Percentiles rank a stretch among this genome's conserved stretches.
These are phyloP conservation scores for Hyalella azteca DNA, from an alignment of 2,888 invertebrate genomes.

Conservation along the genomic window DNA sequence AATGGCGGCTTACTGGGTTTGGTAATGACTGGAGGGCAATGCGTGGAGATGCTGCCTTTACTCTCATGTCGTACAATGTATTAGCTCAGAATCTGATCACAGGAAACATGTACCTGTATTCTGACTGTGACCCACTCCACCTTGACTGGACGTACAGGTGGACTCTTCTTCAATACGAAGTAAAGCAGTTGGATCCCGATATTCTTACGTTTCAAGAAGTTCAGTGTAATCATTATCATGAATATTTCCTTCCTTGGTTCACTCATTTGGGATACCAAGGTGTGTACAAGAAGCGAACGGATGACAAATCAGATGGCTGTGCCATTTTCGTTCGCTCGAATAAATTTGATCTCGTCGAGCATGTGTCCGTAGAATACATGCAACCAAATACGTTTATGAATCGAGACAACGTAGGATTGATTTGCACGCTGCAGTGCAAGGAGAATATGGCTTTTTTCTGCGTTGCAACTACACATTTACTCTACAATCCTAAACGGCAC, in stretches of 20 bases:
- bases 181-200: constrained; percentile 69
- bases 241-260: constrained; percentile 68
- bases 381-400: constrained; percentile 70
- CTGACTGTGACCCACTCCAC: constrained; percentile 35
- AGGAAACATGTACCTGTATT: constrained; percentile 44
- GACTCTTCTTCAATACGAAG: constrained; percentile 65
- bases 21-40: neutral
- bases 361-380: constrained; percentile 74
- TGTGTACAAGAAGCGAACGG: constrained; percentile 83
- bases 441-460: constrained; percentile 62
- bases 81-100: constrained; percentile 52
- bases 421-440: constrained; percentile 73
- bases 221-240: constrained; percentile 74
- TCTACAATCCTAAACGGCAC: constrained; percentile 87
- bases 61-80: constrained; percentile 57
- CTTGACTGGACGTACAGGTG: constrained; percentile 52
- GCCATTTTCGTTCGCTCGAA: constrained; percentile 80
- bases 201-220: constrained; percentile 86
- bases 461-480: constrained; percentile 90
- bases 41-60: constrained; percentile 43
- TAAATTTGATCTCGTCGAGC: constrained; percentile 72
- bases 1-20: neutral
- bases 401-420: constrained; percentile 85
- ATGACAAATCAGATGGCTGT: constrained; percentile 83
- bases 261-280: constrained; percentile 70